Evolutionary conservation across 2,888 invertebrate genomes (phyloP), one percentile per base, ranked within the genome.

Genomic region (Leptopilina myrica): DNA sequence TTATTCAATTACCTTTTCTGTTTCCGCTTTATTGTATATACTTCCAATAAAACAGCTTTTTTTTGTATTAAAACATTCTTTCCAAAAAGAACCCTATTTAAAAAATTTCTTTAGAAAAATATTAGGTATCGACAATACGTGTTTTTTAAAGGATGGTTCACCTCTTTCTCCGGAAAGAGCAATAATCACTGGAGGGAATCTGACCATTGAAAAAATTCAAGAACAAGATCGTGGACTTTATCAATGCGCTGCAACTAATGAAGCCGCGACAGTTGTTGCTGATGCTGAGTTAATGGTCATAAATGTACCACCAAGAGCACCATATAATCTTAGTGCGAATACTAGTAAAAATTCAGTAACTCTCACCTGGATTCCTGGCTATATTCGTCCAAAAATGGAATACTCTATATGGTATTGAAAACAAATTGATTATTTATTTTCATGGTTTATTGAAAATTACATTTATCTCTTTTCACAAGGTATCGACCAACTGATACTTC

Each of bases 231-330:
- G 97, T 86, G 98, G 98, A 69, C 93, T 96, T 87, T 97, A 96
- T 92, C 95, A 95, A 90, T 97, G 97, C 91, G 94, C 95, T 75
- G 96, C 97, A 2, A 95, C 95, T 85, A 98, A 98, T 92, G 97
- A 96, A 88, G 98, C 98, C 6, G 97, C 97, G 66, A 95, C 96
- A n/a, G 95, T 97, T 73, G 94, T 94, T 40, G 94, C 95, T 1
- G 96, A 96, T 92, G 95, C 96, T 0, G 97, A 97, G 92, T 93
- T 97, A 80, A 94, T 96, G 91, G 95, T 97, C 69, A 95, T 97
- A 92, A 97, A 96, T 90, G 95, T 96, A 76, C 96, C 97, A 43
- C 97, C 98, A n/a, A 95, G 97, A 87, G 97, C 98, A 15, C 98
- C 98, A 0, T 96, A 96, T 92, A 96, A 97, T 92, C 93, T 98